A percentile compares a stretch with the other conserved stretches of the same genome.
Conservation (phyloP, 1,140 invertebrate genomes). For the Pseudobourletiella spinata region DNA sequence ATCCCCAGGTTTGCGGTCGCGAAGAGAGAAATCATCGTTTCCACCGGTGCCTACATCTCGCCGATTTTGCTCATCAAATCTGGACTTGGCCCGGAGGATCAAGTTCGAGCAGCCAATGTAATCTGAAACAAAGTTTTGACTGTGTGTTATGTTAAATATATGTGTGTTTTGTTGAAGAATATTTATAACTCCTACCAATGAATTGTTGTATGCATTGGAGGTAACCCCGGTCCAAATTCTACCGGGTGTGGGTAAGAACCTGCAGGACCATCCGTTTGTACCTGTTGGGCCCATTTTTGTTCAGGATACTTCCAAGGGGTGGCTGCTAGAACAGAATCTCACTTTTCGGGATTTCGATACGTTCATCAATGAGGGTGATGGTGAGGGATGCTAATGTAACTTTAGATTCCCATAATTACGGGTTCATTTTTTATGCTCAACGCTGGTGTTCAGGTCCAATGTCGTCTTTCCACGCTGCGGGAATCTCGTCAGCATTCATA, state of each 20-base stretch:
- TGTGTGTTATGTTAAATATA: neutral
- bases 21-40: neutral
- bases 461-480: neutral
- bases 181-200: neutral
- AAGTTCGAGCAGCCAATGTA: neutral
- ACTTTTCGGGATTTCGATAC: neutral
- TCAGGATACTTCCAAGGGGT: neutral
- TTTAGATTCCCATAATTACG: neutral
- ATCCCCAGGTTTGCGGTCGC: neutral
- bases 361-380: neutral
- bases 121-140: neutral
- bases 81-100: neutral
- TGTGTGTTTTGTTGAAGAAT: neutral
- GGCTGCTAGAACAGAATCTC: neutral
- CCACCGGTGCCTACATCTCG: neutral
- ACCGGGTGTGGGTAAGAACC: slow-evolving; percentile 3
- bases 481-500: neutral
- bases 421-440: neutral
- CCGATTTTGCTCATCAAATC: neutral
- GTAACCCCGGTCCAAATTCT: neutral
- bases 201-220: neutral
- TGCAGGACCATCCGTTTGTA: neutral
- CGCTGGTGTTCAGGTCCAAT: too few species aligned
- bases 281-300: neutral
- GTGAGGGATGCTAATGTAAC: neutral